Evolutionary conservation across 92 coral and sea anemone genomes (phyloP).

Genomic region (Porites evermanni): DNA sequence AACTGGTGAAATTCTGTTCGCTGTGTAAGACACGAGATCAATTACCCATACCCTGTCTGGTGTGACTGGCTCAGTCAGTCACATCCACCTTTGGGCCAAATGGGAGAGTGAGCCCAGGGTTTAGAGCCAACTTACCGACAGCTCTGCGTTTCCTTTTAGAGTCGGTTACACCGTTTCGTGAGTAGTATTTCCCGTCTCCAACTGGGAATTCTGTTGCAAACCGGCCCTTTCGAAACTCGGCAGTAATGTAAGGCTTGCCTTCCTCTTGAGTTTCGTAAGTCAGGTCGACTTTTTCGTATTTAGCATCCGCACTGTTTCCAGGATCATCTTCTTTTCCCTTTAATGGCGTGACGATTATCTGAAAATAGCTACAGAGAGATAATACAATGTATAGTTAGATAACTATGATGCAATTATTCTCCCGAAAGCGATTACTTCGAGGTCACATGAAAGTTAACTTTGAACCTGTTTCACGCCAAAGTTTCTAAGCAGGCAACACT

Average conservation of each 20-base stretch:
- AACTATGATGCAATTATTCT: too few relatives aligned
- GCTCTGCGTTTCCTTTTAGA: slow-evolving; percentile 47
- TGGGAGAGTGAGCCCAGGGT: not conserved
- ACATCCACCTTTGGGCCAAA: too few relatives aligned
- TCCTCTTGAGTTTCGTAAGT: slow-evolving; percentile 5
- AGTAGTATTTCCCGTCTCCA: slow-evolving; percentile 48
- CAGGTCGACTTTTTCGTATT: not conserved
- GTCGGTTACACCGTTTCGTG: not conserved
- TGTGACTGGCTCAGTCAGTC: too few relatives aligned
- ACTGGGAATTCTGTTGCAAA: slow-evolving; percentile 18
- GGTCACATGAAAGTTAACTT: too few relatives aligned
- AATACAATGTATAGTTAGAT: too few relatives aligned
- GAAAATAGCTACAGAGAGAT: slow-evolving; percentile 31
- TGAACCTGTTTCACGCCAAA: too few relatives aligned
- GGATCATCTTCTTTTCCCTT: not conserved
- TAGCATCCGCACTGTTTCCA: not conserved
- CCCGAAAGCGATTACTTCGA: too few relatives aligned
- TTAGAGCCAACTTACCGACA: slow-evolving; percentile 9
- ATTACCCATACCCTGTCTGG: too few relatives aligned
- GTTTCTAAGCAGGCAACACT: too few relatives aligned
- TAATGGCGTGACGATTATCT: slow-evolving; percentile 35
- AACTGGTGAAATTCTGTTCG: too few relatives aligned
- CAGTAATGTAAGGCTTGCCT: slow-evolving; percentile 70
- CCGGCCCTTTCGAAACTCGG: slow-evolving; percentile 29
- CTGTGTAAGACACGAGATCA: too few relatives aligned